Base-by-base conservation (phyloP, 2,888 invertebrate genomes). In the Cecidostiba fungosa region DNA sequence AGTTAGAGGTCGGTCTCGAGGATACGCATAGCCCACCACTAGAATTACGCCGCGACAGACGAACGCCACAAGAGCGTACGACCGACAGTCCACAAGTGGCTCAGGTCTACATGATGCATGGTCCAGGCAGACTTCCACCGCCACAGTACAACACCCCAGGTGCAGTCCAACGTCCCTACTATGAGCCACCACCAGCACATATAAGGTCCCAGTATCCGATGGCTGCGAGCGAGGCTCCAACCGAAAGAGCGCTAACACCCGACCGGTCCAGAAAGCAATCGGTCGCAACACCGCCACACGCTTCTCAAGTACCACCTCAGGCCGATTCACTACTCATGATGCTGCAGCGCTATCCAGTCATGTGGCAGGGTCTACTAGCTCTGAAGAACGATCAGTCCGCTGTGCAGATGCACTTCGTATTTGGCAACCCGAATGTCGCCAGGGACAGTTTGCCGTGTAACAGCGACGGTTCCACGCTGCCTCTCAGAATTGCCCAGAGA, bases 381-480 rank as follows among this genome's bases (percentile, higher is more conserved):
- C 95, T 99, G 89, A 99, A 99, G 94, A 99, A 98, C 93, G 99
- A 99, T 94, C 97, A 97, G 90, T 98, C 99, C 8, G 98, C 98
- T 43, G 99, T 99, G 73, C 99, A 99, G 94, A 99, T 99, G 99
- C 99, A 99, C 94, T 98, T 98, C 94, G 98, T 99, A 88, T 97
- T 98, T 91, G 99, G 99, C 84, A 98, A 98, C 94, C 97, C 97
- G 14, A 95, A 95, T 89, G 97, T 99, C 87, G 98, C 99, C 14
- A 96, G 96, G 88, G 97, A 96, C 91, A 98, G 98, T 87, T 94
- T 99, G 91, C 98, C 98, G 74, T 96, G 96, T 87, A 96, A 97
- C 92, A 95, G 96, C 81, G 98, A 98, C 92, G 97, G 97, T 84
- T 96, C 96, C 78, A 97, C 97, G 89, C 97, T 97, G 89, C 97